Percentiles rank a stretch among this genome's conserved stretches.
Conservation (phyloP, 2,888 invertebrate genomes). For the Microchrysa polita region DNA sequence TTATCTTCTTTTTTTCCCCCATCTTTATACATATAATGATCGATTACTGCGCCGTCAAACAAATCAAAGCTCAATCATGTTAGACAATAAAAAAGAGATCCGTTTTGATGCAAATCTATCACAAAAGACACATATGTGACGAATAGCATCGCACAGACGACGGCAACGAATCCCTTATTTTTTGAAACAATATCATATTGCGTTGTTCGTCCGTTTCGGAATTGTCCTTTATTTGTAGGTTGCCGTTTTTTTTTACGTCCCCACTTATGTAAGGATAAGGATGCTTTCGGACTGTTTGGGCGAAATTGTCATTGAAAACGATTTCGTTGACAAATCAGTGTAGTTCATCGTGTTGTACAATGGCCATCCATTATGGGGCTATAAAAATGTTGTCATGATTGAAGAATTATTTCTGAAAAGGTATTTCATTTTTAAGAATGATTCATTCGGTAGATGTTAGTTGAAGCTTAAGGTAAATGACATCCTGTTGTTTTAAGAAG, state of each 20-base stretch:
- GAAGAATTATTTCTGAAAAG: neutral
- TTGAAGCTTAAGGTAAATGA: conserved; percentile 9
- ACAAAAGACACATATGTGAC: conserved; percentile 23
- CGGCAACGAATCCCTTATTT: neutral
- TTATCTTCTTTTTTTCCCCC: too few species aligned
- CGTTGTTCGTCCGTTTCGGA: conserved; percentile 34
- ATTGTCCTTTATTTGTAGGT: neutral
- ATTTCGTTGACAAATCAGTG: conserved; percentile 54
- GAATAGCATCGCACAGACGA: too few species aligned
- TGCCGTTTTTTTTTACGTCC: neutral
- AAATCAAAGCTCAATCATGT: conserved; percentile 56
- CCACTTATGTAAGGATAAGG: neutral
- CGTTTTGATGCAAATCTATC: conserved; percentile 58
- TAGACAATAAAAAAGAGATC: conserved; percentile 56
- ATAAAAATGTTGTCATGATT: neutral
- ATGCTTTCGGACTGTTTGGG: conserved; percentile 23
- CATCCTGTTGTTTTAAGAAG: conserved; percentile 38
- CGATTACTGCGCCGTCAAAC: conserved; percentile 55
- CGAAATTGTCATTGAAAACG: conserved; percentile 52
- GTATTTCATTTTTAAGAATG: neutral
- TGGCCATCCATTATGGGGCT: conserved; percentile 20
- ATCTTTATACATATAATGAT: conserved; percentile 46
- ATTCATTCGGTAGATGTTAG: neutral
- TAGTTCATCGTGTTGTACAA: neutral
- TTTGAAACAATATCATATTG: conserved; percentile 4